Evolutionary conservation across 2,797 vertebrate species (phyloP).

Genomic region (Periophthalmus magnuspinnatus): DNA sequence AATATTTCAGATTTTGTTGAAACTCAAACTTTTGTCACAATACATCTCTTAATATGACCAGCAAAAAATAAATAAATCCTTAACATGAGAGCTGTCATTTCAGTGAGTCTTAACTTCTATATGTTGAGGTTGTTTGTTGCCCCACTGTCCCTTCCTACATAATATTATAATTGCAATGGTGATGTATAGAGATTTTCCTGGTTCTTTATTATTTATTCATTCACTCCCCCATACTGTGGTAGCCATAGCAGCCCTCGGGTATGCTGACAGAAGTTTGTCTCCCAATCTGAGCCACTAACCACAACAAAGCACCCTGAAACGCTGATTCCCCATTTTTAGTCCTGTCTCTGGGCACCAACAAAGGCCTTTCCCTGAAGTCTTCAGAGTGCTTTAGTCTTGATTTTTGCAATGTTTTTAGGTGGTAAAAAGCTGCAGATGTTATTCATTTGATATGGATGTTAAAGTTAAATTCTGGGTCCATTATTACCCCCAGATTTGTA

Average conservation of each 20-base stretch:
- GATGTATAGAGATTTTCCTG: background rate
- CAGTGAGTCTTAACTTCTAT: background rate
- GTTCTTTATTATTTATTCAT: background rate
- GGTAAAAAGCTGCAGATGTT: too few relatives aligned
- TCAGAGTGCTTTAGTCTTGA: too few relatives aligned
- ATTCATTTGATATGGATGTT: too few relatives aligned
- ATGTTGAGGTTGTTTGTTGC: background rate
- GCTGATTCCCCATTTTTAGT: too few relatives aligned
- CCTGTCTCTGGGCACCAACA: too few relatives aligned
- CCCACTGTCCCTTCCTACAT: background rate
- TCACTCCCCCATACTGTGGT: background rate
- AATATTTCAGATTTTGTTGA: background rate
- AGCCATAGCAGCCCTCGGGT: background rate
- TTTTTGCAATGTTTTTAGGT: too few relatives aligned
- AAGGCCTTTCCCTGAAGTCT: too few relatives aligned
- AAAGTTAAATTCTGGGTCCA: too few relatives aligned
- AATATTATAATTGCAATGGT: background rate
- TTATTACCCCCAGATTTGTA: too few relatives aligned
- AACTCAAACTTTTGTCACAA: background rate
- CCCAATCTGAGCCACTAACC: background rate
- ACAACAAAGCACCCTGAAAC: background rate
- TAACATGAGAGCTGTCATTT: background rate
- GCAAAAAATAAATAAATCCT: background rate
- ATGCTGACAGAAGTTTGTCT: background rate
- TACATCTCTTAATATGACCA: too few relatives aligned